phyloP scores from a whole-genome alignment of 2,888 invertebrate genomes.

The Orthonevra nobilis region DNA sequence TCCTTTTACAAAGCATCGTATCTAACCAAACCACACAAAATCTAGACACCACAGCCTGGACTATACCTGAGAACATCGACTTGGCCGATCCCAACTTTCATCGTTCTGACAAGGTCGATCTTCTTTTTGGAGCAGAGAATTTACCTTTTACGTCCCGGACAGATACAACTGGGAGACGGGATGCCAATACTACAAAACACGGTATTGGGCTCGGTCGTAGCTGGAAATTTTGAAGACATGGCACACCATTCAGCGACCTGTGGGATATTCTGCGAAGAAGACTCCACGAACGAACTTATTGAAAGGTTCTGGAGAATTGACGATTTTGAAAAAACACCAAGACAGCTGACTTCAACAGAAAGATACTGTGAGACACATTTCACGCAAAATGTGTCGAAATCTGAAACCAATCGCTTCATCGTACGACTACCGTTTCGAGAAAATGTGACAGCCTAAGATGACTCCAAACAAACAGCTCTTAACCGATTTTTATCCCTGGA shows the following conservation, averaged over 20 bases:
- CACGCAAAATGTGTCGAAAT: not conserved
- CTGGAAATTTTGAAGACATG: not conserved
- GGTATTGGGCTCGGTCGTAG: slow-evolving; percentile 6
- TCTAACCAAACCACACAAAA: too few relatives aligned
- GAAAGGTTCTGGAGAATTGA: not conserved
- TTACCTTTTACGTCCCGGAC: not conserved
- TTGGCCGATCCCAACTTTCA: too few relatives aligned
- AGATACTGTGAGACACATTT: slow-evolving; percentile 12
- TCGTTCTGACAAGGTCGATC: too few relatives aligned
- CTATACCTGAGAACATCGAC: too few relatives aligned
- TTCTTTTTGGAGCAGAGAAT: too few relatives aligned
- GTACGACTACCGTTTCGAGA: not conserved
- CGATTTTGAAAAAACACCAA: not conserved
- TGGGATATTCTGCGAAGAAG: slow-evolving; percentile 1
- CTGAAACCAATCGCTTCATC: not conserved
- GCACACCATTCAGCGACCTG: not conserved
- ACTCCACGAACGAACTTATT: slow-evolving; percentile 1
- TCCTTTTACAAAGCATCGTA: too few relatives aligned
- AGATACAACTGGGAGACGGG: not conserved
- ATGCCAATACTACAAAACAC: slow-evolving; percentile 13
- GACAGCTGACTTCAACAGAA: not conserved
- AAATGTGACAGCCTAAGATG: not conserved
- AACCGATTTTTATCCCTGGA: too few relatives aligned
- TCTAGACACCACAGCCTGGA: too few relatives aligned
- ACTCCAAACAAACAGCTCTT: not conserved